Conservation (phyloP, 2,888 invertebrate genomes). For the Ichneumoninae sp. region DNA sequence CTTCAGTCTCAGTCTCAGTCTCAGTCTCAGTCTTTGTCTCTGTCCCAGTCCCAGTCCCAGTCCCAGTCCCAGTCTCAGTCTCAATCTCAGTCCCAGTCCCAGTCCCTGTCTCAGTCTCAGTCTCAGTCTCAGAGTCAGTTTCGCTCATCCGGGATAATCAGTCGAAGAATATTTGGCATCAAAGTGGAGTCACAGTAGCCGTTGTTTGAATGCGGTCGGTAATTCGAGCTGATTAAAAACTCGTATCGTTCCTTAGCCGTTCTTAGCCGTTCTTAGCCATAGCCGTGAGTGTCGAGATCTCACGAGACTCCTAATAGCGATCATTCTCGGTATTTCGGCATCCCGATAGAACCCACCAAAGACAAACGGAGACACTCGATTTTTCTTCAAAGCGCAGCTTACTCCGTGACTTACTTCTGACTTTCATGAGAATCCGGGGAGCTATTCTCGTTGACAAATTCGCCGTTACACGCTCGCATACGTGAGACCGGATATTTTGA, state of each 20-base stretch:
- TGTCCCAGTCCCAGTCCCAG: no score
- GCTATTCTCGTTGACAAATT: conserved; percentile 34
- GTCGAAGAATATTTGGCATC: conserved; percentile 2
- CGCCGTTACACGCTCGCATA: neutral
- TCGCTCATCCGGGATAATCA: neutral
- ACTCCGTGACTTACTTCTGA: conserved; percentile 1
- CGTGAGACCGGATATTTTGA: conserved; percentile 15
- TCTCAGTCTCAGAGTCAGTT: no score
- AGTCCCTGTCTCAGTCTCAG: no score
- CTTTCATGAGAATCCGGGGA: conserved; percentile 28
- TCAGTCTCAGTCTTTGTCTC: no score
- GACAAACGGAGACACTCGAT: neutral
- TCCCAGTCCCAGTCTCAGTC: no score
- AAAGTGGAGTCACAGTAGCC: neutral
- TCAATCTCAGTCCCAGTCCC: no score
- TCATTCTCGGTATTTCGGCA: neutral
- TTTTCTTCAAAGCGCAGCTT: neutral
- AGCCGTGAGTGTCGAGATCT: conserved; percentile 4
- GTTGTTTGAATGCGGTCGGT: conserved; percentile 16
- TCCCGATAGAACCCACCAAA: neutral
- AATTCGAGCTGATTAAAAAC: conserved; percentile 34
- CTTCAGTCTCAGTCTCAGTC: no score
- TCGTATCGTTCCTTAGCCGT: conserved; percentile 6
- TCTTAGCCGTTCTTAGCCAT: neutral
- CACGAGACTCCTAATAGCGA: neutral